phyloP scores from a whole-genome alignment of 2,888 invertebrate genomes.

The Ophion ellenae region DNA sequence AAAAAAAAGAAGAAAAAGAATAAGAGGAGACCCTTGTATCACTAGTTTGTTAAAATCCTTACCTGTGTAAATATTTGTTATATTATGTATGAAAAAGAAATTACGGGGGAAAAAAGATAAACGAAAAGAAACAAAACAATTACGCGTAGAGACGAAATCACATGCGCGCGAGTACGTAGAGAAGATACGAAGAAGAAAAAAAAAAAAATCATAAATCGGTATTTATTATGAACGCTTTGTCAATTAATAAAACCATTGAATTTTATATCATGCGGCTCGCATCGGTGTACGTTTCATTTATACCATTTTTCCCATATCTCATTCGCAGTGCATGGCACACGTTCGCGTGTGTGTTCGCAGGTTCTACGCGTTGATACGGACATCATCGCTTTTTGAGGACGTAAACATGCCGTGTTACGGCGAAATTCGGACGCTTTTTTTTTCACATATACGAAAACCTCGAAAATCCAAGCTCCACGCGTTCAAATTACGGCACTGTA shows the following conservation, averaged over 20 bases:
- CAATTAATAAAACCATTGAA: constrained; percentile 83
- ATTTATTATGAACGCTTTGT: constrained; percentile 84
- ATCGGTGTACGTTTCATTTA: constrained; percentile 40
- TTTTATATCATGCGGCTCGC: constrained; percentile 72
- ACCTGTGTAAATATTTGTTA: constrained; percentile 83
- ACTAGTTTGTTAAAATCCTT: constrained; percentile 82
- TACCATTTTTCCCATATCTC: neutral
- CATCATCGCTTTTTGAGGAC: constrained; percentile 15
- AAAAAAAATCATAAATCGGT: constrained; percentile 75
- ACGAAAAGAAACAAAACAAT: constrained; percentile 54
- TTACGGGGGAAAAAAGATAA: constrained; percentile 45
- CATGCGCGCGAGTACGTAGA: constrained; percentile 68
- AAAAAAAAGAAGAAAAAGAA: constrained; percentile 32
- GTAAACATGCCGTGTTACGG: neutral
- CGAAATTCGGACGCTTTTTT: neutral
- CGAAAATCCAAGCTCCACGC: constrained; percentile 46
- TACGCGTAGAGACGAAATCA: constrained; percentile 60
- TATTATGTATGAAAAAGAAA: constrained; percentile 75
- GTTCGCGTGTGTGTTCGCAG: neutral
- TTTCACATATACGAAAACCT: constrained; percentile 25
- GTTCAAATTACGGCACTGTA: constrained; percentile 57
- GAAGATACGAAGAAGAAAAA: constrained; percentile 54
- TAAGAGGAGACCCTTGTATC: constrained; percentile 75
- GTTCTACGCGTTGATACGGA: neutral
- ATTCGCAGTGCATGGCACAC: neutral